phyloP scores from a whole-genome alignment of 2,797 vertebrate species.

The Lacerta viridis region DNA sequence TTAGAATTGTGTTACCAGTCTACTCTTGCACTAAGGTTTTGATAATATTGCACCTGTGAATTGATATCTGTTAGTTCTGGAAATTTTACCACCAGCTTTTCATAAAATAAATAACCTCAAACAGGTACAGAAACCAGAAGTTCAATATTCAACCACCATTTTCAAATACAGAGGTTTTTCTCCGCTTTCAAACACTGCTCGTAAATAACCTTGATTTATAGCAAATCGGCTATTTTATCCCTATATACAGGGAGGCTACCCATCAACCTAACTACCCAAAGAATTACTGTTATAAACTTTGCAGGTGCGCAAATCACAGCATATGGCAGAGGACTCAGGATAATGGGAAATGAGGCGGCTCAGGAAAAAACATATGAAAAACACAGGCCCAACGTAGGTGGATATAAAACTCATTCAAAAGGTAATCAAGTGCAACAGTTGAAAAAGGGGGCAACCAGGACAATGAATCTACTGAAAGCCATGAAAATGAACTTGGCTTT shows the following conservation, averaged over 20 bases:
- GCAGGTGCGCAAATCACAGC: slow-evolving; percentile 80
- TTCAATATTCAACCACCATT: slow-evolving; percentile 69
- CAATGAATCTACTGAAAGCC: slow-evolving; percentile 3
- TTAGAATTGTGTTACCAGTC: background rate
- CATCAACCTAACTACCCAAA: slow-evolving; percentile 75
- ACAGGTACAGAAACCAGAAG: slow-evolving; percentile 63
- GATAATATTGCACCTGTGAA: slow-evolving; percentile 40
- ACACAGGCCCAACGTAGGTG: slow-evolving; percentile 57
- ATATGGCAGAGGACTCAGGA: slow-evolving; percentile 79
- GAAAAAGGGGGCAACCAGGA: slow-evolving; percentile 53
- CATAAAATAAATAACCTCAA: slow-evolving; percentile 69
- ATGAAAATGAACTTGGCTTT: slow-evolving; percentile 56
- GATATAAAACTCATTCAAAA: slow-evolving; percentile 52
- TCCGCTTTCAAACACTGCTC: slow-evolving; percentile 63
- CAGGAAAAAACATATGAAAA: slow-evolving; percentile 68
- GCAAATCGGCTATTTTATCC: slow-evolving; percentile 72
- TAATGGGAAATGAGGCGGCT: slow-evolving; percentile 69
- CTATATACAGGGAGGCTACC: slow-evolving; percentile 70
- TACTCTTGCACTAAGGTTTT: slow-evolving; percentile 4
- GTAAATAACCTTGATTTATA: slow-evolving; percentile 80
- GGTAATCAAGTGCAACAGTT: slow-evolving; percentile 40
- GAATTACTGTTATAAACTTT: slow-evolving; percentile 79
- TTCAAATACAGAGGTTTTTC: slow-evolving; percentile 72
- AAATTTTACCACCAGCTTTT: slow-evolving; percentile 65
- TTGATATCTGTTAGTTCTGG: slow-evolving; percentile 57